Conservation (phyloP, 2,113 vertebrate species). For the Tupaia tana region DNA sequence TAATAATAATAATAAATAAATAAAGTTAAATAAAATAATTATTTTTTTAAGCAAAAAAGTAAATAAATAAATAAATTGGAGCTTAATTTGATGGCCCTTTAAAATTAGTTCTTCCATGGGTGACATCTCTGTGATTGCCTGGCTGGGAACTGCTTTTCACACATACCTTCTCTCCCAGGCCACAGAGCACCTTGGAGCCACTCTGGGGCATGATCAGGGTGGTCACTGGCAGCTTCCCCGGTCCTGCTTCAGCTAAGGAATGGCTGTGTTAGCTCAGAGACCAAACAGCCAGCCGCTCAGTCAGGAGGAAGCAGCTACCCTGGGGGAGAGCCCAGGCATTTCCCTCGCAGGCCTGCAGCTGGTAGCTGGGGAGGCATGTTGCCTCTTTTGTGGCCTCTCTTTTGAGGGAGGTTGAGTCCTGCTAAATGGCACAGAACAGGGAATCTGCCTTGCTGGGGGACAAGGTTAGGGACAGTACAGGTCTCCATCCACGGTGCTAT, state of each 20-base stretch:
- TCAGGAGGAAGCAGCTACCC: background rate
- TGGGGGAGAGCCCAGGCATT: accelerated
- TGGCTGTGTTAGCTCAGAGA: accelerated
- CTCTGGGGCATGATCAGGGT: accelerated
- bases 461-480: background rate
- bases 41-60: too few species aligned
- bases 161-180: background rate
- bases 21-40: too few species aligned
- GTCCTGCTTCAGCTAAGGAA: background rate
- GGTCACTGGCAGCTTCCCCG: accelerated
- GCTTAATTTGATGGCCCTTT: background rate
- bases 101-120: background rate
- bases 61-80: too few species aligned
- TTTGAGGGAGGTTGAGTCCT: background rate
- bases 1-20: too few species aligned
- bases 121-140: background rate
- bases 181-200: accelerated
- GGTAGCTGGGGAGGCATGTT: background rate
- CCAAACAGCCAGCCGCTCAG: too few species aligned
- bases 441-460: background rate
- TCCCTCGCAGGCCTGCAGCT: background rate
- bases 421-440: background rate
- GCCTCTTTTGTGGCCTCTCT: background rate
- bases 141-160: background rate
- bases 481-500: background rate